Conservation (phyloP, 2,888 invertebrate genomes). For the Thymelicus lineola region DNA sequence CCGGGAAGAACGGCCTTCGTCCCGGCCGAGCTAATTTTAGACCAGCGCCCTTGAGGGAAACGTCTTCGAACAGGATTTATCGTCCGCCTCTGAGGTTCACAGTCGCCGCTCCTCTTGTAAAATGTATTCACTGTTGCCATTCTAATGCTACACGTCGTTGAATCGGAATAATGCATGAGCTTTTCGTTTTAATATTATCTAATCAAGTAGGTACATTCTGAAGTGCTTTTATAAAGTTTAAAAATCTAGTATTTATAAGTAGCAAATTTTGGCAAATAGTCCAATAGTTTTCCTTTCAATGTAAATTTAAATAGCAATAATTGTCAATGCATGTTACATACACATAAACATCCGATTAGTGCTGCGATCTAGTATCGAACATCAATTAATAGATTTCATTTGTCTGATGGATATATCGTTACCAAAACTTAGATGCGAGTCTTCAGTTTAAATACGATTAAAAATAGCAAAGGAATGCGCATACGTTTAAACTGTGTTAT, state of each 20-base stretch:
- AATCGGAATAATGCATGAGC: slow-evolving; percentile 32
- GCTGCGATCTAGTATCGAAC: background rate
- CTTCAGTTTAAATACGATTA: slow-evolving; percentile 23
- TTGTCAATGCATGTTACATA: background rate
- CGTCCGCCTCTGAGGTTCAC: slow-evolving; percentile 46
- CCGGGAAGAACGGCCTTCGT: slow-evolving; percentile 67
- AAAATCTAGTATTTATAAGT: no score
- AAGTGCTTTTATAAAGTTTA: background rate
- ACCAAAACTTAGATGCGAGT: background rate
- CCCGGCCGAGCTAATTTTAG: slow-evolving; percentile 75
- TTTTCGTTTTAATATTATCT: slow-evolving; percentile 26
- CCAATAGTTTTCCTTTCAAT: no score
- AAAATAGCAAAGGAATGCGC: slow-evolving; percentile 36
- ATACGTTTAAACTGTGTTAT: slow-evolving; percentile 42
- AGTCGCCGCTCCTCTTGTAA: slow-evolving; percentile 36
- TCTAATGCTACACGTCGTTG: slow-evolving; percentile 34
- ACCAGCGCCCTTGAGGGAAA: slow-evolving; percentile 71
- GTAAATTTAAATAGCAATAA: background rate
- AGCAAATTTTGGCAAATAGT: no score
- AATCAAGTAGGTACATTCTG: background rate
- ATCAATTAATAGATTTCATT: background rate
- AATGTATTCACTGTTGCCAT: slow-evolving; percentile 35
- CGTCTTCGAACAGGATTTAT: slow-evolving; percentile 78
- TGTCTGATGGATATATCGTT: slow-evolving; percentile 2
- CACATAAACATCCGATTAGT: background rate